Evolutionary conservation across 2,888 invertebrate genomes (phyloP).

Genomic region (Phlogophora meticulosa): DNA sequence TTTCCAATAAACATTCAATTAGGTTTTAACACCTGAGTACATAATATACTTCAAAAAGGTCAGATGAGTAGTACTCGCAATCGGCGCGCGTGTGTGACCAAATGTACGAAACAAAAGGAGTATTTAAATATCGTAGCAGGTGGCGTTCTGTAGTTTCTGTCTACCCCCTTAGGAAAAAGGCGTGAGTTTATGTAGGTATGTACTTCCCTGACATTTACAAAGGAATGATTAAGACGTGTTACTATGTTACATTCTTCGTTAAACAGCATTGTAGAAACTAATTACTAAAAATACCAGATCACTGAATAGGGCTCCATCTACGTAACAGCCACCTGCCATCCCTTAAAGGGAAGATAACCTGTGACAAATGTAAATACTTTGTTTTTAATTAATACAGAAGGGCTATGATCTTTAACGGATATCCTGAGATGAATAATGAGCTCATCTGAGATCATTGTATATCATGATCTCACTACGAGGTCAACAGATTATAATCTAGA

Average conservation of each 20-base stretch:
- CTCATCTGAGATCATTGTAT: constrained; percentile 43
- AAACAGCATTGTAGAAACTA: background rate
- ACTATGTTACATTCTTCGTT: constrained; percentile 10
- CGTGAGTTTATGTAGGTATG: no score
- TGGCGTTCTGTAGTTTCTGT: no score
- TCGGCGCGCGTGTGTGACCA: no score
- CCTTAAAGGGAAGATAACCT: background rate
- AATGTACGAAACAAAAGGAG: no score
- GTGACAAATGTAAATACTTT: constrained; percentile 11
- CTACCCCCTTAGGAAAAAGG: no score
- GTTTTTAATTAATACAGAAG: constrained; percentile 20
- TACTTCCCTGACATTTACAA: constrained; percentile 16
- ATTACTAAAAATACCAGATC: constrained; percentile 27
- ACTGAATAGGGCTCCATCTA: background rate
- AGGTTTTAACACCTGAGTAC: background rate
- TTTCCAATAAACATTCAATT: background rate
- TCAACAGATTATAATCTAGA: constrained; percentile 46
- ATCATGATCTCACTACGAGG: constrained; percentile 51
- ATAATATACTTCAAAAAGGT: no score
- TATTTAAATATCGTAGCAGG: no score
- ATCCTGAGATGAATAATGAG: constrained; percentile 46
- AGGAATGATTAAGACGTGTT: constrained; percentile 8
- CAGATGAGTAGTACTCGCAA: no score
- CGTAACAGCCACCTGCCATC: constrained; percentile 25
- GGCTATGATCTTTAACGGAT: constrained; percentile 27